phyloP scores from a whole-genome alignment of 2,113 vertebrate species.

The Phaethon lepturus region DNA sequence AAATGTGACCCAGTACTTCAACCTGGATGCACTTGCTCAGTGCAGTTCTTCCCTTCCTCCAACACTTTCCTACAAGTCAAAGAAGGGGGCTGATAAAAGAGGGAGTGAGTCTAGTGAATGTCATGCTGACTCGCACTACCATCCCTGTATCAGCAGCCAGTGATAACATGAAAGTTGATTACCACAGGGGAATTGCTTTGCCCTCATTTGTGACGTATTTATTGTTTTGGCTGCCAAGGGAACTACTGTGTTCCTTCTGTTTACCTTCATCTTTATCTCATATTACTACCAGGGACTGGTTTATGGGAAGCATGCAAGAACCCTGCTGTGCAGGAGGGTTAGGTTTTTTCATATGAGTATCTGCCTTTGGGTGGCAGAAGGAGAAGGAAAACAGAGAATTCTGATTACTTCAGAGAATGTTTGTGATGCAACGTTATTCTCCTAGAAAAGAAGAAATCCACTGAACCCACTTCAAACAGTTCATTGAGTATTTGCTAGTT shows the following conservation, averaged over 20 bases:
- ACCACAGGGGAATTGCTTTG: neutral
- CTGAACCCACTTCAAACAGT: neutral
- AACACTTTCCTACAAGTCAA: neutral
- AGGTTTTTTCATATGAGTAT: neutral
- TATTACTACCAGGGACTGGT: neutral
- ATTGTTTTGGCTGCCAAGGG: neutral
- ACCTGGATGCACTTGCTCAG: neutral
- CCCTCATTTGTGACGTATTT: neutral
- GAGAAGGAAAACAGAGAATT: neutral
- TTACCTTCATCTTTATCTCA: conserved; percentile 13
- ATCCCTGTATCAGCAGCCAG: neutral
- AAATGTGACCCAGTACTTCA: neutral
- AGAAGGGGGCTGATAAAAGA: neutral
- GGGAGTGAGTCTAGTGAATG: neutral
- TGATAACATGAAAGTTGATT: conserved; percentile 27
- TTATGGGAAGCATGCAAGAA: neutral
- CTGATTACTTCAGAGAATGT: neutral
- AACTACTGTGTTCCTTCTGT: neutral
- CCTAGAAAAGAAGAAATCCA: neutral
- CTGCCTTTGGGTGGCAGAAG: neutral
- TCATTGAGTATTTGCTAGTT: neutral
- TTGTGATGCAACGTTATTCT: neutral
- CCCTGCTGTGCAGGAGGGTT: neutral
- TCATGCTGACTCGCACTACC: neutral
- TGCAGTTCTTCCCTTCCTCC: neutral